Base-by-base conservation (phyloP, 2,113 vertebrate species). In the Copsychus sechellarum region DNA sequence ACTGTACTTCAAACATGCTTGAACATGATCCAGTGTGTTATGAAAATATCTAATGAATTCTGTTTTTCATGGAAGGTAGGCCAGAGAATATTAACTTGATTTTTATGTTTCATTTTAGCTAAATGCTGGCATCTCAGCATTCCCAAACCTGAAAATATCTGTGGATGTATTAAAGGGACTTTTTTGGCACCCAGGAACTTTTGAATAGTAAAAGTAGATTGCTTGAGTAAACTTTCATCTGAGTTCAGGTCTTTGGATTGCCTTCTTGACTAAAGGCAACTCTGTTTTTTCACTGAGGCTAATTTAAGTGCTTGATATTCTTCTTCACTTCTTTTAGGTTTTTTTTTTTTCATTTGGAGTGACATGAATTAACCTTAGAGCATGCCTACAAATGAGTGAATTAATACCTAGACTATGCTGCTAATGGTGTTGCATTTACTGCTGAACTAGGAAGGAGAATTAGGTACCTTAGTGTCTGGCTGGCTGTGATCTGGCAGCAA, bases 401-500 rank as follows among this genome's bases (percentile, higher is more conserved):
- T 79, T 91, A 89, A 88, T 88, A 70, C 28, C 18, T 34, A 53
- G 61, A 29, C 67, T 84, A 7, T 40, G 34, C 53, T 58, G 57
- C 66, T 88, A 62, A 86, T 85, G n/a, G 12, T 5, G 5, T 69
- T 92, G 33, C 50, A 36, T 87, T 95, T 92, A 79, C 20, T 82
- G 78, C 53, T 82, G 71, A 95, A 82, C 81, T 79, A 70, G 33
- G 29, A 89, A 87, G 84, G 54, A 89, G 69, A 86, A 84, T 82
- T 53, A 81, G 48, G 53, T 78, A 76, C 66, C 36, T 85, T 71
- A 50, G 47, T 5, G 1, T 73, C 76, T 81, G 82, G 10, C 47
- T 94, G 67, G 3, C 86, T 94, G 57, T 88, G 73, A 81, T 96
- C 71, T 90, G 70, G 67, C 81, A 91, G 67, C 42, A 74, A 67